Evolutionary conservation across 2,113 vertebrate species (phyloP).

Genomic region (Cebidichthys violaceus): DNA sequence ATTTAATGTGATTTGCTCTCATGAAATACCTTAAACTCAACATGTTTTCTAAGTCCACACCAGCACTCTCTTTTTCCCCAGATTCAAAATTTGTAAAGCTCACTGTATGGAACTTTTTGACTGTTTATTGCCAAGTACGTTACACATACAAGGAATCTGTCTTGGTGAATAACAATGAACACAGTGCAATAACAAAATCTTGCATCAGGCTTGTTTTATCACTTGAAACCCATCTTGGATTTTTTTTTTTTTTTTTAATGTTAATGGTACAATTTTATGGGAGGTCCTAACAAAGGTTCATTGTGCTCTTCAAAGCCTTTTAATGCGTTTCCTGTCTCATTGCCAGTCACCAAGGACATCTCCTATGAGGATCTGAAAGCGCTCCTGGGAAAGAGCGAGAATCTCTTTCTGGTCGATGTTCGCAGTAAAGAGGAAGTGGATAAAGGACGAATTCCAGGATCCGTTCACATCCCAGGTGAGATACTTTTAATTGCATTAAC

Average conservation of each 20-base stretch:
- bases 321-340: not conserved
- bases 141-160: no score
- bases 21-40: not conserved
- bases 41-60: not conserved
- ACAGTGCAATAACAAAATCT: not conserved
- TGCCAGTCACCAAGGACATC: slow-evolving; percentile 63
- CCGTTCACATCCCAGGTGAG: slow-evolving; percentile 83
- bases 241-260: no score
- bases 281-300: not conserved
- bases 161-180: no score
- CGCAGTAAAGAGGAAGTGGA: slow-evolving; percentile 80
- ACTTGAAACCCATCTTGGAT: not conserved
- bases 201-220: not conserved
- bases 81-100: not conserved
- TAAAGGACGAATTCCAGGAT: slow-evolving; percentile 78
- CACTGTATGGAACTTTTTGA: not conserved
- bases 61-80: no score
- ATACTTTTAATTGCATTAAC: not conserved
- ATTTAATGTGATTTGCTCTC: not conserved
- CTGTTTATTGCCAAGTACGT: no score
- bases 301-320: not conserved
- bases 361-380: slow-evolving; percentile 80
- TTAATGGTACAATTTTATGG: not conserved
- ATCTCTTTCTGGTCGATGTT: slow-evolving; percentile 83
- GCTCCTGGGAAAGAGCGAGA: slow-evolving; percentile 64